phyloP scores from a whole-genome alignment of 2,888 invertebrate species.

The Latheticus oryzae region DNA sequence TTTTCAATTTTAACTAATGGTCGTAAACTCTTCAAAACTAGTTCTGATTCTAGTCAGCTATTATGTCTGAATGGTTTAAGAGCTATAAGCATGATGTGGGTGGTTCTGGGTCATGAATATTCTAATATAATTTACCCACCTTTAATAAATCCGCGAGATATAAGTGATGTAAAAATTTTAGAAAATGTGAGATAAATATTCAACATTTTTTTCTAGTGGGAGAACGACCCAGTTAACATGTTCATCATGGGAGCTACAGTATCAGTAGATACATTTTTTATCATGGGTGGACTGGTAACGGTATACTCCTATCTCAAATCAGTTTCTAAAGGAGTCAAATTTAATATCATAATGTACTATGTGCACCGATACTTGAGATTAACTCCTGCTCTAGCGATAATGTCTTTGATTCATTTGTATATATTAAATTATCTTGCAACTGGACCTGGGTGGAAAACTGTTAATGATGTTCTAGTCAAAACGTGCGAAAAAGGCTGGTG shows the following conservation, averaged over 20 bases:
- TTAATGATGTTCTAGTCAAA: slow-evolving; percentile 6
- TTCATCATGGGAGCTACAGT: slow-evolving; percentile 64
- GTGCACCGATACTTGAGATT: slow-evolving; percentile 49
- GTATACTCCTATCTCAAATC: slow-evolving; percentile 62
- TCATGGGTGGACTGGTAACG: slow-evolving; percentile 70
- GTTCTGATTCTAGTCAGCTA: slow-evolving; percentile 40
- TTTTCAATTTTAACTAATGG: slow-evolving; percentile 34
- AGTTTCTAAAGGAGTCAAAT: slow-evolving; percentile 50
- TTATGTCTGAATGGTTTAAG: slow-evolving; percentile 65
- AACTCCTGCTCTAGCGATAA: slow-evolving; percentile 53
- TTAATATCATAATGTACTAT: slow-evolving; percentile 55
- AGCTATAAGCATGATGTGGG: slow-evolving; percentile 65
- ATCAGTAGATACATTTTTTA: slow-evolving; percentile 73
- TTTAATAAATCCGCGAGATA: too few relatives aligned
- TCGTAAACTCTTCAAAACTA: slow-evolving; percentile 19
- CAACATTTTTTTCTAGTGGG: slow-evolving; percentile 58
- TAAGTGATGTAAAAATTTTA: too few relatives aligned
- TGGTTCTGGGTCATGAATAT: slow-evolving; percentile 64
- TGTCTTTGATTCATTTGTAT: slow-evolving; percentile 14
- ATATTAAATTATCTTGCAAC: slow-evolving; percentile 22
- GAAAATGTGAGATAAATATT: slow-evolving; percentile 5
- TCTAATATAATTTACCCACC: too few relatives aligned
- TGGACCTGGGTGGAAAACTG: slow-evolving; percentile 33
- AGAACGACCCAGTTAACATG: slow-evolving; percentile 37
- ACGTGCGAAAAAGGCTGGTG: slow-evolving; percentile 30